A percentile compares a stretch with the other conserved stretches of the same genome.
phyloP scores from a whole-genome alignment of 2,888 invertebrate species.

The Acheta domesticus region DNA sequence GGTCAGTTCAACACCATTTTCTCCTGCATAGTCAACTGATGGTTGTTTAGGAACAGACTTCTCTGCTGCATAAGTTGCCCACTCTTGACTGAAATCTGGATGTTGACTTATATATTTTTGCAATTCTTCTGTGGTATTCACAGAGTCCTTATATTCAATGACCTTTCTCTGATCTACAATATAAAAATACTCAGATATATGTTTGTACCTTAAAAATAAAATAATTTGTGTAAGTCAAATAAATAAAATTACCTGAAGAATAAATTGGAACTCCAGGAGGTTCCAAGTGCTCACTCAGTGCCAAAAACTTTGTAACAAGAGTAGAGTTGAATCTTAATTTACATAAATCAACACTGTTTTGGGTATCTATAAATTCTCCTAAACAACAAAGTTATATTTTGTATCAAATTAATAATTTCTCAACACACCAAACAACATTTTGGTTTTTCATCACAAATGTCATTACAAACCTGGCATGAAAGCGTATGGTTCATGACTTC shows the following conservation, averaged over 20 bases:
- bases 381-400: slow-evolving; percentile 18
- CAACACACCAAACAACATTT: not conserved
- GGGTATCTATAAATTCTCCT: slow-evolving; percentile 35
- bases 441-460: not conserved
- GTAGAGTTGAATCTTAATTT: slow-evolving; percentile 66
- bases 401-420: not conserved
- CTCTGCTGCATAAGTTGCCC: slow-evolving; percentile 37
- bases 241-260: slow-evolving; percentile 56
- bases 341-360: slow-evolving; percentile 58
- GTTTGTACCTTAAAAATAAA: not conserved
- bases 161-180: slow-evolving; percentile 45
- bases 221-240: not conserved
- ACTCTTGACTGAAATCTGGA: slow-evolving; percentile 43
- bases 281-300: slow-evolving; percentile 61
- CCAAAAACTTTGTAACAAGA: slow-evolving; percentile 62
- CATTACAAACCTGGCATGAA: slow-evolving; percentile 38
- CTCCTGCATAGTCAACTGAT: too few species aligned
- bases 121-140: slow-evolving; percentile 51
- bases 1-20: not conserved
- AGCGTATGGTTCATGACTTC: slow-evolving; percentile 47
- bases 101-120: slow-evolving; percentile 48
- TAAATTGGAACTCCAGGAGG: slow-evolving; percentile 72
- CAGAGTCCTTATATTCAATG: slow-evolving; percentile 48
- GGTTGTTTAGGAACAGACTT: not conserved
- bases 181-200: not conserved